Percentiles rank a stretch among this genome's conserved stretches.
phyloP scores from a whole-genome alignment of 1,140 invertebrate genomes.

The Andricus grossulariae region DNA sequence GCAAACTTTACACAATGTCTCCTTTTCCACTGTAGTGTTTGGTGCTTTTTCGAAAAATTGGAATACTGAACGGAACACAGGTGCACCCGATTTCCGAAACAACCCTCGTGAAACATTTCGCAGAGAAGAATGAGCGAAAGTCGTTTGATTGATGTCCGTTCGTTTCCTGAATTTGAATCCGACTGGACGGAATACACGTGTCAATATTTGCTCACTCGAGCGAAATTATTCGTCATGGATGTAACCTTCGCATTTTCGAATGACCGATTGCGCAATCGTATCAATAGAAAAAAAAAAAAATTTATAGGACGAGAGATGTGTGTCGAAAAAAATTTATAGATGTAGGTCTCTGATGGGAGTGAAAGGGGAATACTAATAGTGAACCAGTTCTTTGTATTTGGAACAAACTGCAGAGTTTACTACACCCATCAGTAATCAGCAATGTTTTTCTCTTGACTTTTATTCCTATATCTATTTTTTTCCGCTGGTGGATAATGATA shows the following conservation, averaged over 20 bases:
- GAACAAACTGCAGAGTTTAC: too few species aligned
- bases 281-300: neutral
- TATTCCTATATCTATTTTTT: too few species aligned
- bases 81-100: conserved; percentile 21
- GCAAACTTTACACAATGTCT: neutral
- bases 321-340: neutral
- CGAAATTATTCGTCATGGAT: conserved; percentile 28
- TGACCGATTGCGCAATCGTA: neutral
- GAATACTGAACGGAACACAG: conserved; percentile 9
- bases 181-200: conserved; percentile 14
- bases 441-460: too few species aligned
- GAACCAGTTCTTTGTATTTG: too few species aligned
- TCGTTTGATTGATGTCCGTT: conserved; percentile 18
- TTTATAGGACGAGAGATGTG: neutral
- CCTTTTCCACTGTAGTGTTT: conserved; percentile 1
- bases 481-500: neutral
- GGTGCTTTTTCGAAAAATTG: conserved; percentile 11
- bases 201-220: conserved; percentile 23
- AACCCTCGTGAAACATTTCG: conserved; percentile 9
- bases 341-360: neutral
- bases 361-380: neutral
- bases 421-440: too few species aligned
- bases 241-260: conserved; percentile 19
- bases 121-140: conserved; percentile 27
- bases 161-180: conserved; percentile 25